Percentiles rank a stretch among this genome's conserved stretches.
Conservation (phyloP, 2,797 vertebrate species). For the Galaxias olidus region DNA sequence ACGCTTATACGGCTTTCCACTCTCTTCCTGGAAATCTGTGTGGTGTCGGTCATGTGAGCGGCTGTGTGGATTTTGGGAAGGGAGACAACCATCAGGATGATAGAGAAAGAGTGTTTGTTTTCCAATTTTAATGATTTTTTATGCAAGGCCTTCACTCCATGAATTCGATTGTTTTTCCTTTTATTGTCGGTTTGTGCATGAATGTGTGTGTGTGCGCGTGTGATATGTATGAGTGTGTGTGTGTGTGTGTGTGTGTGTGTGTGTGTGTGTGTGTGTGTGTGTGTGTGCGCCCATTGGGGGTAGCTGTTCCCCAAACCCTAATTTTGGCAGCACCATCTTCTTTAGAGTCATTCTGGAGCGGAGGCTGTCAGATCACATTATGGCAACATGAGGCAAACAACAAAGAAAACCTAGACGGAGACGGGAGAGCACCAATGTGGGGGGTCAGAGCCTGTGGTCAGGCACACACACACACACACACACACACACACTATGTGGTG, state of each 20-base stretch:
- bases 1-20: not conserved
- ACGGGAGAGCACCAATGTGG: not conserved
- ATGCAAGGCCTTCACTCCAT: not conserved
- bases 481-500: not conserved
- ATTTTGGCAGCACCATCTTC: not conserved
- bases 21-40: not conserved
- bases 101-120: not conserved
- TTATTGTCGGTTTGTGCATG: not conserved
- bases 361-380: slow-evolving; percentile 56
- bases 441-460: not conserved
- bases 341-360: slow-evolving; percentile 11
- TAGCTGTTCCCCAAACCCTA: not conserved
- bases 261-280: not conserved
- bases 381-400: slow-evolving; percentile 29
- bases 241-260: not conserved
- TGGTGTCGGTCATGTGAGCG: not conserved
- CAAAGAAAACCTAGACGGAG: slow-evolving; percentile 1
- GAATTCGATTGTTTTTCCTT: not conserved
- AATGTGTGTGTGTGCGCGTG: slow-evolving; percentile 4
- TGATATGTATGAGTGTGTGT: not conserved
- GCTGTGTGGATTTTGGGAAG: not conserved
- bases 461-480: not conserved
- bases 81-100: not conserved
- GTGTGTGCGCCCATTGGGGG: slow-evolving; percentile 5
- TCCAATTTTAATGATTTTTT: not conserved